These are phyloP conservation scores for Chionomys nivalis DNA, from an alignment of 2,113 vertebrate genomes.

Conservation along the genomic window DNA sequence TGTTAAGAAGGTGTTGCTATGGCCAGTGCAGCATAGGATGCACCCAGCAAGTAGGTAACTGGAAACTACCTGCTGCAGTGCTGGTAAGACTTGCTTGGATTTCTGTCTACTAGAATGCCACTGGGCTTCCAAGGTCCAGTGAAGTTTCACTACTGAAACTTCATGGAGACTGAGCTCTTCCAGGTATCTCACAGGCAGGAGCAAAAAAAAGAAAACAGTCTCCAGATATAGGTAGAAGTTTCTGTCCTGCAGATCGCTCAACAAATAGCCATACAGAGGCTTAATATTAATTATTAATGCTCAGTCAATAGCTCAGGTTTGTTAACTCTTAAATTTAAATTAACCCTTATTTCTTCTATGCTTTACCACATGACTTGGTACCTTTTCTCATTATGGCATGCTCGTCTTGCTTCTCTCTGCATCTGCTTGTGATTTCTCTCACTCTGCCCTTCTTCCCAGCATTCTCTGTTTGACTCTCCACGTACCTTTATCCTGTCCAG, in stretches of 20 bases:
- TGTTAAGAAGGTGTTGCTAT: background rate
- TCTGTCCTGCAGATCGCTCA: background rate
- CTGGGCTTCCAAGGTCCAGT: background rate
- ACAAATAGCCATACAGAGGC: background rate
- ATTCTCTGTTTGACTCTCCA: background rate
- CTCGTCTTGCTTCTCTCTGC: background rate
- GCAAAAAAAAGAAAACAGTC: background rate
- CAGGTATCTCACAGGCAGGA: background rate
- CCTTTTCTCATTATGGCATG: background rate
- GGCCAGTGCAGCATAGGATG: background rate
- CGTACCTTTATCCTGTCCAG: background rate
- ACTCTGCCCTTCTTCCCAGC: background rate
- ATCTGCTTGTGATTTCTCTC: background rate
- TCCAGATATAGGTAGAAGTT: background rate
- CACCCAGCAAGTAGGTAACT: background rate
- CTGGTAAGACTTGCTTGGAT: background rate
- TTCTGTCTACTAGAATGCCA: background rate
- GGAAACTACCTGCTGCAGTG: background rate
- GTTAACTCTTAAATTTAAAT: background rate
- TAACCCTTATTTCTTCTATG: background rate
- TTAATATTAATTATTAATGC: background rate
- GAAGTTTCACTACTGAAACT: background rate
- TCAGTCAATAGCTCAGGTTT: background rate
- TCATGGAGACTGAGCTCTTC: background rate
- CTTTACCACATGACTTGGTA: background rate